Evolutionary conservation across 1,140 invertebrate genomes (phyloP), one percentile per base, ranked within the genome.

Genomic region (Lysiphlebus fabarum): DNA sequence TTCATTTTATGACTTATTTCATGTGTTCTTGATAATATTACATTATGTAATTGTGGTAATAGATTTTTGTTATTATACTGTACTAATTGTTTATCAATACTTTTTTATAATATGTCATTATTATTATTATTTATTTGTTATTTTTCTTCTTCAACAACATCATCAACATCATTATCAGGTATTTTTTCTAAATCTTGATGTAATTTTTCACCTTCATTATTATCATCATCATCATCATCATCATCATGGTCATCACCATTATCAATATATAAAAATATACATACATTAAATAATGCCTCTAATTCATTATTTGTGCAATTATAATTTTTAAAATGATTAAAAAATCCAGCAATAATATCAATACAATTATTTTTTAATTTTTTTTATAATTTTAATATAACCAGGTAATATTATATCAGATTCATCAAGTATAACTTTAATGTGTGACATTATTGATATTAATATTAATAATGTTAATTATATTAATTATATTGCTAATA

Each of bases 1-100:
- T 92, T 91, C 0, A 91, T 69, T 71, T 95, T 96, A 73, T 96
- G 93, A 45, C 87, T 87, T 33, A 75, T 80, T 17, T 91, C 93
- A 61, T 87, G 86, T 0, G 87, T 87, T 76, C 90, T 81, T 65
- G 87, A 83, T 1, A 87, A 84, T 6, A 96, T 86, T 49, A 83
- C 84, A 63, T 79, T 81, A 59, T 89, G 81, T 0, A 92, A 70
- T 62, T 86, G 82, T 0, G 88, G 87, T 40, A 92, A 70, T 34
- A 91, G 71, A 9, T 78, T 80, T 1, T 82, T 76, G 61, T 82
- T 81, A 42, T 65, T 65, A 53, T 70, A 73, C n/a, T n/a, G n/a
- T 11, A 93, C 86, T 5, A 96, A 86, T 68, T 84, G 83, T 48
- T 85, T 89, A 10, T 91, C 90, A 17, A 86, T 83, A 26, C 84